These are phyloP conservation scores for Psittacula cyanocephala DNA, from an alignment of 2,113 vertebrate genomes.

Conservation along the genomic window DNA sequence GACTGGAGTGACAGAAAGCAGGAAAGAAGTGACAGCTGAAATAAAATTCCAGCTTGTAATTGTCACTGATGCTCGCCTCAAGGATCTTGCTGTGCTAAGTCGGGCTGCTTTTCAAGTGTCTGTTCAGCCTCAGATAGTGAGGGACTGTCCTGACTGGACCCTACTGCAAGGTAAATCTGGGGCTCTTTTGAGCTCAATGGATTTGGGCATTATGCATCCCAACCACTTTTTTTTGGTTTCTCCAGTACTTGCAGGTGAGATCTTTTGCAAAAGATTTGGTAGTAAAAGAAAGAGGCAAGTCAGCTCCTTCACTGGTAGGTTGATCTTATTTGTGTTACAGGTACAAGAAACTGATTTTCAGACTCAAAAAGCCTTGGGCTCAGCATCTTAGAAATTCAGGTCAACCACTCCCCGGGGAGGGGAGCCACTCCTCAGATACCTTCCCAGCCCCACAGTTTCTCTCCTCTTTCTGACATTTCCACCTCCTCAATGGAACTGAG, in stretches of 20 bases:
- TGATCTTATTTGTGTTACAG: background rate
- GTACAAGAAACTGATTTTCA: background rate
- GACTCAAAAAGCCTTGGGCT: background rate
- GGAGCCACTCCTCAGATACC: background rate
- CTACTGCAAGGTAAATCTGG: background rate
- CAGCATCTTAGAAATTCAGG: background rate
- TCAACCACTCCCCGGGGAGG: background rate
- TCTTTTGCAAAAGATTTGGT: background rate
- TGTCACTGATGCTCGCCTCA: background rate
- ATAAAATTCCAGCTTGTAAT: background rate
- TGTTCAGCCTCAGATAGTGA: background rate
- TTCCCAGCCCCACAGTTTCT: background rate
- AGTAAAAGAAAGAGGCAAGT: background rate
- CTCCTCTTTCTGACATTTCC: background rate
- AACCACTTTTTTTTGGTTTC: rapidly evolving
- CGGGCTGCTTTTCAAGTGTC: background rate
- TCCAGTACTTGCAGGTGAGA: background rate
- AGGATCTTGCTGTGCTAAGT: background rate
- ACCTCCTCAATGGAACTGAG: rapidly evolving
- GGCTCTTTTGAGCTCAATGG: background rate
- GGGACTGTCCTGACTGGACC: background rate
- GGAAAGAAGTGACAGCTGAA: background rate
- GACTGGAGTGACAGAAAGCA: constrained; percentile 13
- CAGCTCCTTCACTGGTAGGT: background rate
- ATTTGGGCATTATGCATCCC: background rate